Base-by-base conservation (phyloP, 2,797 vertebrate species). In the Octomys mimax region DNA sequence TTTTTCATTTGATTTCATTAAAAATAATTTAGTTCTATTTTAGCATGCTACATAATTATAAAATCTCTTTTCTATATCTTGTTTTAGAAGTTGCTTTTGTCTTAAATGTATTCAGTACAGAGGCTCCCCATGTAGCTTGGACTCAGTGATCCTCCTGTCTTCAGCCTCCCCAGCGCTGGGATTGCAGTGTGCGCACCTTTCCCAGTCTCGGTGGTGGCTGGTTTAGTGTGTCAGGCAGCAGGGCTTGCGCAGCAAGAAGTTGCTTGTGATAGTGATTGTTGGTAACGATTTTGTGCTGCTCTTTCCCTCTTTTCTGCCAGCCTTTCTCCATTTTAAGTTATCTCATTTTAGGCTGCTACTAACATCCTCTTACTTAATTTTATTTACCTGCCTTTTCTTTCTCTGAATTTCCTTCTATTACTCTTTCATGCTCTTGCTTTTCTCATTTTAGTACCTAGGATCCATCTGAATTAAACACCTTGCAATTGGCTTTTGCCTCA, bases 401-500 rank as follows among this genome's bases (percentile, higher is more conserved):
- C 14, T 92, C 5, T 1, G 61, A 7, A 75, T 52, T 86, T 95
- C 22, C 24, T 91, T 81, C 66, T 80, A 33, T 59, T 77, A 83
- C 59, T 89, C 16, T 62, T 86, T 80, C 13, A n/a, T 22, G 7
- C n/a, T 64, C 18, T 85, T 68, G 16, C 9, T 86, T 89, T 71
- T 86, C 52, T 77, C 12, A 88, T 87, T 95, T 84, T n/a, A 88
- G 28, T 85, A 84, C 39, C 62, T 81, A 31, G 31, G 36, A 80
- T 82, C 95, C 81, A 81, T 64, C 10, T 78, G 68, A 71, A 78
- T 42, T 62, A 96, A 73, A 91, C 77, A 46, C 18, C 18, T 42
- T 79, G 31, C 54, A 49, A 18, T 19, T 95, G 31, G 33, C 81
- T 94, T 87, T 85, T 92, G 57, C 13, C 46, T 78, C 42, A 5